Evolutionary conservation across 2,797 vertebrate genomes (phyloP), one percentile per base, ranked within the genome.

Genomic region (Centropyge bicolor): DNA sequence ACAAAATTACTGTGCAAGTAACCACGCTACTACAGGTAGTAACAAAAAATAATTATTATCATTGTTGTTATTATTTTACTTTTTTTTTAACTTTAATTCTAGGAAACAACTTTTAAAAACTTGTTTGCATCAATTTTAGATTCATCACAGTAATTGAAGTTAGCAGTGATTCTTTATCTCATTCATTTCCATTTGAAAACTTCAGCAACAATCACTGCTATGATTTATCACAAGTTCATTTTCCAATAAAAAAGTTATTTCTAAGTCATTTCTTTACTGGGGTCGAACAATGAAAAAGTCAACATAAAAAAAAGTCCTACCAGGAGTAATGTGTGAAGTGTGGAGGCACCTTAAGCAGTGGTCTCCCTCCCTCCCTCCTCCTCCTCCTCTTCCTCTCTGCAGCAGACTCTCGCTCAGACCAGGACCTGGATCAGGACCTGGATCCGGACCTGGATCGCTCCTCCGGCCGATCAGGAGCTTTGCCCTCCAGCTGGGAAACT

Each of bases 301-400:
- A 24, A 51, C 22, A 48, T 7, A 4, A n/a, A 48, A 62, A 67
- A 52, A 14, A 62, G 65, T 84, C 94, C 87, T 94, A 95, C 94
- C 95, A 81, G 86, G 56, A 79, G 81, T 63, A 31, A 59, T 64
- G 65, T 74, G 55, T 79, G 80, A 67, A 89, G 83, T 84, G 56
- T 78, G 76, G 66, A 86, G 75, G 81, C 54, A 80, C 76, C 89
- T 80, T 74, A 45, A 61, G 86, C 56, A 82, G 88, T 51, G 54
- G 77, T 51, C 72, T 68, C 52, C 85, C 76, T 59, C 82, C 81
- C 72, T 68, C 52, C 85, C 76, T 59, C 82, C 81, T 81, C 68
- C 63, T 71, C 27, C 27, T 31, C 27, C 27, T 49, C 66, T 69
- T 52, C 27, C 49, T 66, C 57, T 73, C 70, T 79, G 76, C 70